A percentile compares a stretch with the other conserved stretches of the same genome.
Evolutionary conservation across 2,113 vertebrate genomes (phyloP).

Genomic region (Protobothrops flavoviridis): DNA sequence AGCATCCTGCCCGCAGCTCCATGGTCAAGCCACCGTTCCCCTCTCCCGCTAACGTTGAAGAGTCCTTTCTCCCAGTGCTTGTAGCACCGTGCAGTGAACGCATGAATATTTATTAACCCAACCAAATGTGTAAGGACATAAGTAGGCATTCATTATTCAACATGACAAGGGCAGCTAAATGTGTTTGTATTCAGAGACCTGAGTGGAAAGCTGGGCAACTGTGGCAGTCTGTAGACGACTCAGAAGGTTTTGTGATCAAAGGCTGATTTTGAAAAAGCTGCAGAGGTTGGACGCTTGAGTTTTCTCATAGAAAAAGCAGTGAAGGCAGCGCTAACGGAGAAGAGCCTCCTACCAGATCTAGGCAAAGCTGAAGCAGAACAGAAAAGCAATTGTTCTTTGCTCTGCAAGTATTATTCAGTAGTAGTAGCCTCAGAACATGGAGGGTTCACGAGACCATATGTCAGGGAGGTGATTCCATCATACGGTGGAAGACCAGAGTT

Average conservation of each 20-base stretch:
- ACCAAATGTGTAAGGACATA: conserved; percentile 24
- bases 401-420: not conserved
- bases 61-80: not conserved
- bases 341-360: not conserved
- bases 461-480: no score
- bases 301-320: not conserved
- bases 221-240: not conserved
- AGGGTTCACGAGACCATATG: no score
- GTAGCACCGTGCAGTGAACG: not conserved
- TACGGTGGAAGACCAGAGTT: no score
- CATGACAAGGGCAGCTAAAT: conserved; percentile 6
- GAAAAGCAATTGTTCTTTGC: not conserved
- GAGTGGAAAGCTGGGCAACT: not conserved
- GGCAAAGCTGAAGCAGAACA: not conserved
- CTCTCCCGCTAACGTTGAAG: not conserved
- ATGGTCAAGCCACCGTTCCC: not conserved
- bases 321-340: not conserved
- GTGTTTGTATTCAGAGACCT: conserved; percentile 5
- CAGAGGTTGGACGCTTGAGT: not conserved
- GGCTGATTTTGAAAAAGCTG: not conserved
- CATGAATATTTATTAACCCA: conserved; percentile 21
- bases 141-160: conserved; percentile 34
- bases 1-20: not conserved
- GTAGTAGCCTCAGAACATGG: not conserved
- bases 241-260: not conserved